Percentiles rank a stretch among this genome's conserved stretches.
Evolutionary conservation across 1,140 invertebrate species (phyloP).

Genomic region (Bombus ignitus): DNA sequence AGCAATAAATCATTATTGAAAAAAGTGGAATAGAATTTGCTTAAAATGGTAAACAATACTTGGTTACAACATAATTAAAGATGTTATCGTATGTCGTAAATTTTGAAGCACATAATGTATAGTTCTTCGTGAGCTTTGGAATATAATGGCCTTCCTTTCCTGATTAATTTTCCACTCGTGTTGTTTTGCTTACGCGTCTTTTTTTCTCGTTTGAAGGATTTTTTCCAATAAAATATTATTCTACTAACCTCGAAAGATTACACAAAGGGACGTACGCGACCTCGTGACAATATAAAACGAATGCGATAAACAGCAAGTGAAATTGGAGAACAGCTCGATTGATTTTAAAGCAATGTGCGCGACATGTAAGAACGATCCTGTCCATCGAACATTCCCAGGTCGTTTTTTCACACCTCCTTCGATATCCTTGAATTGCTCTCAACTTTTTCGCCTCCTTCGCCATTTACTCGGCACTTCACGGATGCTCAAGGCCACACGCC

Average conservation of each 20-base stretch:
- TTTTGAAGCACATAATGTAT: neutral
- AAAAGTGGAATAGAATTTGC: neutral
- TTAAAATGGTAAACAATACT: neutral
- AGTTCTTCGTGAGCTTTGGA: too few species aligned
- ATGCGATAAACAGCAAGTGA: too few species aligned
- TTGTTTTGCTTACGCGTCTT: neutral
- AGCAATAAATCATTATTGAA: neutral
- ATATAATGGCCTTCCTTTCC: neutral
- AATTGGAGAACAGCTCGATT: too few species aligned
- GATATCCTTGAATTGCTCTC: slow-evolving; percentile 21
- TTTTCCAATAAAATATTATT: neutral
- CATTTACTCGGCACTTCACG: slow-evolving; percentile 14
- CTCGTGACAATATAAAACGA: too few species aligned
- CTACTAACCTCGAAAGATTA: neutral
- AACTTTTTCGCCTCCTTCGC: slow-evolving; percentile 21
- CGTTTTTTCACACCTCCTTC: neutral
- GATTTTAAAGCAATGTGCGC: too few species aligned
- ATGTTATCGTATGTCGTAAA: neutral
- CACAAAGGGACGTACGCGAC: neutral
- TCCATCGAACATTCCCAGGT: neutral
- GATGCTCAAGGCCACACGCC: slow-evolving; percentile 32
- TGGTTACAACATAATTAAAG: neutral
- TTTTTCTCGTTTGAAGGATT: neutral
- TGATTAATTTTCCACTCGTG: neutral
- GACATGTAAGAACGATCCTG: neutral